Evolutionary conservation across 1,140 invertebrate species (phyloP).

Genomic region (Pristionchus pacificus): DNA sequence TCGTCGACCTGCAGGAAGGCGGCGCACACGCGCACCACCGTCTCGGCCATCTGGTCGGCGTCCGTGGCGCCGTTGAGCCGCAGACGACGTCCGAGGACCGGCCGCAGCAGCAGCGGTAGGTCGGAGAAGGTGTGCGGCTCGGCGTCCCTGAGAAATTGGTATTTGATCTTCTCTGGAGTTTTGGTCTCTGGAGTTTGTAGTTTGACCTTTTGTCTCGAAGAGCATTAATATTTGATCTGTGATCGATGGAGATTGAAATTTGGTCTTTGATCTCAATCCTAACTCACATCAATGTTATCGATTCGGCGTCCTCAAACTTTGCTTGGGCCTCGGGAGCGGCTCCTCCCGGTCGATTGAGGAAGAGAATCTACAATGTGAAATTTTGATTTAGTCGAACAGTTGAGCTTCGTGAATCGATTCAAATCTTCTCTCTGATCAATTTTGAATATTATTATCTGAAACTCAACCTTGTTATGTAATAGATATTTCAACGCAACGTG

Average conservation of each 20-base stretch:
- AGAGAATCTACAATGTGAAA: not conserved
- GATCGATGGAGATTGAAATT: not conserved
- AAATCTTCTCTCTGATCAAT: too few species aligned
- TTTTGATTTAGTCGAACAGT: too few species aligned
- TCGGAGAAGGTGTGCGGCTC: not conserved
- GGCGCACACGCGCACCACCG: not conserved
- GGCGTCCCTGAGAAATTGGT: not conserved
- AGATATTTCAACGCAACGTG: too few species aligned
- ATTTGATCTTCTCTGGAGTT: too few species aligned
- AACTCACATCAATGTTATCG: not conserved
- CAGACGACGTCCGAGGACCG: not conserved
- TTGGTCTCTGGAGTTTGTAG: too few species aligned
- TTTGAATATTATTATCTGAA: too few species aligned
- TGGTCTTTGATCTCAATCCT: too few species aligned
- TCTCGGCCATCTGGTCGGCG: not conserved
- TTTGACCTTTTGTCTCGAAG: too few species aligned
- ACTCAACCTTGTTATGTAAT: too few species aligned
- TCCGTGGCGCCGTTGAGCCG: not conserved
- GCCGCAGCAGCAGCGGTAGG: not conserved
- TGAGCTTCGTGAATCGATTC: too few species aligned
- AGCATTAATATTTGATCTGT: not conserved
- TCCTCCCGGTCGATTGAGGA: not conserved
- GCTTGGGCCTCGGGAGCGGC: not conserved
- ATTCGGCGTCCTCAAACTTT: not conserved
- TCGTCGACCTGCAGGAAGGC: too few species aligned